A percentile compares a stretch with the other conserved stretches of the same genome.
phyloP scores from a whole-genome alignment of 2,797 vertebrate species.

The Hephaestus fuliginosus region DNA sequence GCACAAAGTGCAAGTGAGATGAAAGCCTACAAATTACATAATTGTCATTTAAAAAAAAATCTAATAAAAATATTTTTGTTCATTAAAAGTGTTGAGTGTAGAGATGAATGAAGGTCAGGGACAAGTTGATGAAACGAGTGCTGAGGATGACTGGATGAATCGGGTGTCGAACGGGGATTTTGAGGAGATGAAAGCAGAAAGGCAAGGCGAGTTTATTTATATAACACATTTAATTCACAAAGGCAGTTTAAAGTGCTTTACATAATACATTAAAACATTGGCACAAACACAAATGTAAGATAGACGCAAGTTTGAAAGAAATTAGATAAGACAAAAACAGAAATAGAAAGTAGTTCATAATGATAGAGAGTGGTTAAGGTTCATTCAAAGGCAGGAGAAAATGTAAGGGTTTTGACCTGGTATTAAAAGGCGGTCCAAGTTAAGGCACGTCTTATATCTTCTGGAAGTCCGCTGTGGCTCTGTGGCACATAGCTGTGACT shows the following conservation, averaged over 20 bases:
- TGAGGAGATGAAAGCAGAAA: constrained; percentile 59
- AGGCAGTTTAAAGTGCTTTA: constrained; percentile 41
- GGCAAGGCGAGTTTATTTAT: constrained; percentile 54
- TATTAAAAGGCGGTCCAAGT: too few species aligned
- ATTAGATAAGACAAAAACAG: neutral
- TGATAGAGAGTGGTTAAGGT: constrained; percentile 5
- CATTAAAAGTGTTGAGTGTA: constrained; percentile 38
- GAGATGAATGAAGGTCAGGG: constrained; percentile 48
- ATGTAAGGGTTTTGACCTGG: too few species aligned
- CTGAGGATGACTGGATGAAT: constrained; percentile 33
- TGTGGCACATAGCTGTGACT: neutral
- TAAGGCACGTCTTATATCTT: neutral
- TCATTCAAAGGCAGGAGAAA: constrained; percentile 21
- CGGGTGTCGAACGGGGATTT: constrained; percentile 38
- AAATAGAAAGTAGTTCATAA: neutral
- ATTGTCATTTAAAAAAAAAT: constrained; percentile 30
- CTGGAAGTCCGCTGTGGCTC: neutral
- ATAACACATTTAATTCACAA: constrained; percentile 42
- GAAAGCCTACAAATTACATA: constrained; percentile 36
- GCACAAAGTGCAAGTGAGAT: constrained; percentile 30
- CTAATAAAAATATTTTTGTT: constrained; percentile 24
- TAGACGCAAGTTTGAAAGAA: neutral
- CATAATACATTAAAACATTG: constrained; percentile 38
- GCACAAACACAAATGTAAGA: constrained; percentile 13
- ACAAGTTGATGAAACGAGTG: constrained; percentile 36